Evolutionary conservation across 2,797 vertebrate species (phyloP), one percentile per base, ranked within the genome.

Genomic region (Melanotaenia trifasciata): DNA sequence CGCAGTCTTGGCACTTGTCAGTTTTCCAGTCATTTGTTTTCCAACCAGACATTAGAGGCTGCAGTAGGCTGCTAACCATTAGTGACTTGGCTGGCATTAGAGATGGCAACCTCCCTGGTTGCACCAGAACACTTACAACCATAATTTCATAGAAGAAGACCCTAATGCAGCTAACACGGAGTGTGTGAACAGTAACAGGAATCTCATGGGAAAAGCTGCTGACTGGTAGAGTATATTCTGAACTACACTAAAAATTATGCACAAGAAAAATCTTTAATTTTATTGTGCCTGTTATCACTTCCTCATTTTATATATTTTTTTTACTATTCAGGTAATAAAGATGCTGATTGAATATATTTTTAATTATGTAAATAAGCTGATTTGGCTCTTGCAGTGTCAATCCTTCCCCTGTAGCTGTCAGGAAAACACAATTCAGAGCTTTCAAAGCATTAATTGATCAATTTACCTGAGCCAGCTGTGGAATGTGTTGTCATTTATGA

Each of bases 81-180:
- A 84, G 65, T n/a, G 63, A 43, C 72, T 79, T 58, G 64, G 73
- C 83, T 72, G 54, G 36, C 76, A 78, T 76, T 72, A 64, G 73
- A 79, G 67, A 83, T 75, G 80, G 60, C 83, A 86, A 72, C 80
- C 70, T 75, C 76, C 64, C 54, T 70, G 28, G 70, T 66, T 78
- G 84, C 79, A 90, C 79, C 86, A 89, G 85, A 61, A 78, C 76
- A 80, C 86, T 88, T 83, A 87, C 64, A 68, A 62, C 63, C 60
- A 72, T 87, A 57, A 84, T 88, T 81, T 89, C 65, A 86, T 70
- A 67, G 58, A 58, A 35, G 65, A 56, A 65, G 77, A 87, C 72
- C 62, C 35, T 83, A 87, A 84, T 79, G 67, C 56, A 64, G 68
- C 75, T 82, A 88, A 89, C 53, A 64, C 75, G 60, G 43, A 70